These are phyloP conservation scores for Sceloporus undulatus DNA, from an alignment of 2,113 vertebrate species.

Conservation along the genomic window DNA sequence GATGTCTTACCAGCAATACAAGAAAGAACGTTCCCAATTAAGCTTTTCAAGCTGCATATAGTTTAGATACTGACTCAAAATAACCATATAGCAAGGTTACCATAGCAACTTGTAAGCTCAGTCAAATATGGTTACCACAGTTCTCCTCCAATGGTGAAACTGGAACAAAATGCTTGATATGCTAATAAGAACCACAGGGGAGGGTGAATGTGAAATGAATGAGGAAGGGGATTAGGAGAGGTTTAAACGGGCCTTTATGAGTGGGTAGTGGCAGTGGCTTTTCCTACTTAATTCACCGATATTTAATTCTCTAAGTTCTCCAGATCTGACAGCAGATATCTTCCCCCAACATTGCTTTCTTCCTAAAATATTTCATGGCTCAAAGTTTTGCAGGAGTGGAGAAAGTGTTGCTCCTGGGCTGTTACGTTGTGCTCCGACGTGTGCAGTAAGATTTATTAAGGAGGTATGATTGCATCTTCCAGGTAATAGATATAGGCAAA, in stretches of 20 bases:
- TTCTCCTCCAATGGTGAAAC: slow-evolving; percentile 59
- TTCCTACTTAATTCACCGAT: slow-evolving; percentile 32
- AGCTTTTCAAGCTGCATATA: slow-evolving; percentile 75
- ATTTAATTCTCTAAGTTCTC: slow-evolving; percentile 50
- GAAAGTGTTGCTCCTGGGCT: slow-evolving; percentile 13
- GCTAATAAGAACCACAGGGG: slow-evolving; percentile 60
- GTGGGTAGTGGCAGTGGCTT: slow-evolving; percentile 32
- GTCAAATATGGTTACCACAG: slow-evolving; percentile 62
- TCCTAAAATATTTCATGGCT: slow-evolving; percentile 28
- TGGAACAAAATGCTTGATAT: slow-evolving; percentile 57
- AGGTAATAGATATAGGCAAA: neutral
- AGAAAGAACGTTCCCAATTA: slow-evolving; percentile 48
- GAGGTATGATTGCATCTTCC: neutral
- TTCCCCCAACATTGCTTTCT: slow-evolving; percentile 3
- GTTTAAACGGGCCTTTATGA: slow-evolving; percentile 51
- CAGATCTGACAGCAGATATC: slow-evolving; percentile 23
- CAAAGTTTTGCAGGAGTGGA: slow-evolving; percentile 30
- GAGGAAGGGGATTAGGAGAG: slow-evolving; percentile 58
- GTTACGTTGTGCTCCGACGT: neutral
- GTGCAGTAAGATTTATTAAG: neutral
- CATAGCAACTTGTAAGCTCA: slow-evolving; percentile 75
- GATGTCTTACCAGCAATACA: slow-evolving; percentile 45
- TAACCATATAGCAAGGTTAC: slow-evolving; percentile 70
- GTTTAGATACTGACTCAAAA: slow-evolving; percentile 72
- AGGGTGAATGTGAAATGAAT: slow-evolving; percentile 60